A percentile compares a stretch with the other conserved stretches of the same genome.
Conservation (phyloP, 2,797 vertebrate species). For the Glyptemys insculpta region DNA sequence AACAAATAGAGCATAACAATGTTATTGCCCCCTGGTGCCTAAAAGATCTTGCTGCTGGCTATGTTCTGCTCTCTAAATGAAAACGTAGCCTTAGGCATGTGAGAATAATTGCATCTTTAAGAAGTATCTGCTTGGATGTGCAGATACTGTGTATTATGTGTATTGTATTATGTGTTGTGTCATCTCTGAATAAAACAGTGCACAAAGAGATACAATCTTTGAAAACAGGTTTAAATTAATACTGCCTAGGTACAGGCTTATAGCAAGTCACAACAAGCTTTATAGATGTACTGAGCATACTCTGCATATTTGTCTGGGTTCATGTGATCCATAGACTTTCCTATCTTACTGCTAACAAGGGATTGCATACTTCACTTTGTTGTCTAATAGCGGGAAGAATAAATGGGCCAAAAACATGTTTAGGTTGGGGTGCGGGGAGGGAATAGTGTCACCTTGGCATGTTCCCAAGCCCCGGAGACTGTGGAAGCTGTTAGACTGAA, state of each 20-base stretch:
- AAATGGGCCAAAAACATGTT: neutral
- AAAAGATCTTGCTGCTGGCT: slow-evolving; percentile 11
- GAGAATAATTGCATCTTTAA: slow-evolving; percentile 16
- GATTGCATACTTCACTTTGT: neutral
- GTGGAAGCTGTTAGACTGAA: neutral
- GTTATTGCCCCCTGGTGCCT: slow-evolving; percentile 18
- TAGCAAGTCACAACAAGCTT: neutral
- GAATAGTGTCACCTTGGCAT: neutral
- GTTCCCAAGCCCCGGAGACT: neutral
- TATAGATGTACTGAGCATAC: neutral
- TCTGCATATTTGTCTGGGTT: neutral
- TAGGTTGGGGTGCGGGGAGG: neutral
- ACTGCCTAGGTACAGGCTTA: neutral
- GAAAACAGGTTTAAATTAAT: slow-evolving; percentile 4
- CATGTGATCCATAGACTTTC: neutral
- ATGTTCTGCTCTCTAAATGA: neutral
- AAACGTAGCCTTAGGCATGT: slow-evolving; percentile 37
- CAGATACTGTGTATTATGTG: neutral
- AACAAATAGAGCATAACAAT: slow-evolving; percentile 24
- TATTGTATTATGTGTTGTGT: neutral
- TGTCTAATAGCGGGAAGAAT: neutral
- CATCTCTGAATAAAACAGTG: neutral
- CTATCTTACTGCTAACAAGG: accelerated
- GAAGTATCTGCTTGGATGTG: slow-evolving; percentile 18
- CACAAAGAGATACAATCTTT: neutral